Evolutionary conservation across 2,888 invertebrate species (phyloP).

Genomic region (Atrina japonica): DNA sequence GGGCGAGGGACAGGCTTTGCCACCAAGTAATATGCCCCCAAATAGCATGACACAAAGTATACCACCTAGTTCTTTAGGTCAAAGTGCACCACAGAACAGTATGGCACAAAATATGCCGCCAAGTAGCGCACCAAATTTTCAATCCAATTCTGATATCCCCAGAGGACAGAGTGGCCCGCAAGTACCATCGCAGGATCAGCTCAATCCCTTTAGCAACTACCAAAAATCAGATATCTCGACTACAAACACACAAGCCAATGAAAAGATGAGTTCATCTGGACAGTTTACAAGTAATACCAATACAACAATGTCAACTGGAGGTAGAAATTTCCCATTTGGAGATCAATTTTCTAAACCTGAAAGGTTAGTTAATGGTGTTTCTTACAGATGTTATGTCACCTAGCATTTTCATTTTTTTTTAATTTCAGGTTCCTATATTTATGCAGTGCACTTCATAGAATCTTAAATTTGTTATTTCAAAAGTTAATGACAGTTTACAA

Average conservation of each 20-base stretch:
- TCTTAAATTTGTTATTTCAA: too few relatives aligned
- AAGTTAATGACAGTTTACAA: too few relatives aligned
- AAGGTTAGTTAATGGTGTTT: slow-evolving; percentile 53
- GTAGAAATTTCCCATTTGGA: slow-evolving; percentile 69
- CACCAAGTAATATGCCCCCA: slow-evolving; percentile 31
- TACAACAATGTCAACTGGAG: slow-evolving; percentile 39
- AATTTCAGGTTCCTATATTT: too few relatives aligned
- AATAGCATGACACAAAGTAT: slow-evolving; percentile 28
- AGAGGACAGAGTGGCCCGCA: background rate
- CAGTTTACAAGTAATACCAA: slow-evolving; percentile 23
- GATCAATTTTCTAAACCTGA: slow-evolving; percentile 71
- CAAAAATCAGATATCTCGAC: slow-evolving; percentile 5
- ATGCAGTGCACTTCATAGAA: too few relatives aligned
- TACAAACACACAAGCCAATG: slow-evolving; percentile 27
- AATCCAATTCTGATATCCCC: background rate
- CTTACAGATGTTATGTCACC: slow-evolving; percentile 53
- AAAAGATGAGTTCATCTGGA: slow-evolving; percentile 9
- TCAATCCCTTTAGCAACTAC: slow-evolving; percentile 19
- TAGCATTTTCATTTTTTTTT: background rate
- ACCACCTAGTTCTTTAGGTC: slow-evolving; percentile 21
- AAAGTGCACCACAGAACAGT: slow-evolving; percentile 37
- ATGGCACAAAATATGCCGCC: slow-evolving; percentile 29
- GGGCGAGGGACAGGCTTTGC: background rate
- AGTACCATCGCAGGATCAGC: slow-evolving; percentile 8
- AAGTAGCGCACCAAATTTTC: slow-evolving; percentile 17